Conservation (phyloP, 2,888 invertebrate genomes). For the Tyria jacobaeae region DNA sequence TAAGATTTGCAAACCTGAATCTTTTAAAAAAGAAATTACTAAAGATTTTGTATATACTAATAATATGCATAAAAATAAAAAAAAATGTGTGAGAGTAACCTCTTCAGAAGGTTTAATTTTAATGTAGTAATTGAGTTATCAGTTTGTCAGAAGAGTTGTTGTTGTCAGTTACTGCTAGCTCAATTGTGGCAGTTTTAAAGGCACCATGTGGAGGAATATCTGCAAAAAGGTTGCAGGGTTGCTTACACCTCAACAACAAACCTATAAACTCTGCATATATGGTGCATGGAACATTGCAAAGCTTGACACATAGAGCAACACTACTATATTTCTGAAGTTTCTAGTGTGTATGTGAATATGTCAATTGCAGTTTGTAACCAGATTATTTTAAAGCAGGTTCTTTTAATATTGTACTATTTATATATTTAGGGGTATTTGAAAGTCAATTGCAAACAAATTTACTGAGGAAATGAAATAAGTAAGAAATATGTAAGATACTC, state of each 20-base stretch:
- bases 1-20: not conserved
- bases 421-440: not conserved
- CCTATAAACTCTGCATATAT: constrained; percentile 40
- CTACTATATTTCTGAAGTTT: constrained; percentile 17
- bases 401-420: not conserved
- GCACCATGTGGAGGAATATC: not conserved
- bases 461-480: not conserved
- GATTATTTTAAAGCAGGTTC: not conserved
- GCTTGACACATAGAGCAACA: constrained; percentile 36
- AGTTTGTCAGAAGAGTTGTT: too few species aligned
- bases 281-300: constrained; percentile 35
- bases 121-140: too few species aligned
- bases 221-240: not conserved
- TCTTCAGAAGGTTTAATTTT: too few species aligned
- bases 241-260: not conserved
- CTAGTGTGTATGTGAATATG: constrained; percentile 38
- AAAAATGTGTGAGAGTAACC: too few species aligned
- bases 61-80: too few species aligned
- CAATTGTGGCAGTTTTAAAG: too few species aligned
- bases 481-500: constrained; percentile 55
- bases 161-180: too few species aligned
- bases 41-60: too few species aligned
- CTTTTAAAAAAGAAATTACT: too few species aligned
- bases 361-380: constrained; percentile 78
- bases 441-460: constrained; percentile 6